Base-by-base conservation (phyloP, 2,888 invertebrate genomes). In the Geophilus truncorum region DNA sequence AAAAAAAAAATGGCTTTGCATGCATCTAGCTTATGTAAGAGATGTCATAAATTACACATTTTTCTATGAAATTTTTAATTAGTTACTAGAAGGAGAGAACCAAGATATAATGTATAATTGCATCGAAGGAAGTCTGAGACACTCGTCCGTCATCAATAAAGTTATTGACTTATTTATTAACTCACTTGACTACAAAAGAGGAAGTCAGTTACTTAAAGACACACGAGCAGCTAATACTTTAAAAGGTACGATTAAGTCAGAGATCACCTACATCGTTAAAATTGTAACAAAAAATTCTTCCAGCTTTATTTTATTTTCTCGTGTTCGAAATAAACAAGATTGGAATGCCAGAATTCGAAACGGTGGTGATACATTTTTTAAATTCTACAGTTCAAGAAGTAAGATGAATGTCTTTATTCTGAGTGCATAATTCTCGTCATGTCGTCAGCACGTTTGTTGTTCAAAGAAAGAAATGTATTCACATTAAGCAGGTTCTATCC, bases 161-260 rank as follows among this genome's bases (percentile, higher is more conserved):
- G 28, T 62, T 23, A 62, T 62, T 62, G 62, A 62, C 62, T 62
- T 28, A 62, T 62, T 62, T 62, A 62, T 62, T 62, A 62, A 62
- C 25, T 62, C 62, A 62, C 62, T 62, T 62, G 62, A 25, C 62
- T 23, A 62, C 62, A 62, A 62, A 62, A 62, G 25, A 62, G 62
- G 62, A 62, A 62, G 62, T 62, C 28, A 12, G 25, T 62, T 62
- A 25, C 62, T 28, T 25, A 62, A 62, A 10, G 62, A 62, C 25
- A 12, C 23, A 7, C 7, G 28, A 62, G 12, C 25, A 62, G 25
- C 28, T 7, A 62, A 62, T 7, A 62, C 15, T 62, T 23, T 62
- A 5, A 62, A 28, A 62, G 62, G 62, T 62, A 28, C 18, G 12
- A 57, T n/a, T 18, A n/a, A 57, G 62, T 25, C 23, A 62, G 12